Evolutionary conservation across 2,888 invertebrate genomes (phyloP).

Genomic region (Thereva nobilitata): DNA sequence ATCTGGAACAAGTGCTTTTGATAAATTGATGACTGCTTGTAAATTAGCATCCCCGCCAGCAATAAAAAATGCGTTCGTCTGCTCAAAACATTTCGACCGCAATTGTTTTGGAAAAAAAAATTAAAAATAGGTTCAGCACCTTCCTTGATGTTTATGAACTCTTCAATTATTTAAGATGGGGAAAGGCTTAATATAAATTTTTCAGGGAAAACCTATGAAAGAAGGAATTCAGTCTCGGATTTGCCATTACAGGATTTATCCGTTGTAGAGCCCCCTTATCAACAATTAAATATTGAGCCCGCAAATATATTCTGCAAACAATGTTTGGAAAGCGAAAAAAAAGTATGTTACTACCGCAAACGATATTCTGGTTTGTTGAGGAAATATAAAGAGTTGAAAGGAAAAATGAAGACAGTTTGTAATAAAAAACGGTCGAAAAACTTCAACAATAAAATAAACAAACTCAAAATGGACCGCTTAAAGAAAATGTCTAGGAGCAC

Average conservation of each 20-base stretch:
- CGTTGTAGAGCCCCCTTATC: neutral
- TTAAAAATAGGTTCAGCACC: neutral
- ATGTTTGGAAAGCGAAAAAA: conserved; percentile 22
- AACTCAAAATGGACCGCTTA: neutral
- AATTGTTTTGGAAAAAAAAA: neutral
- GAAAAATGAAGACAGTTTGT: conserved; percentile 1
- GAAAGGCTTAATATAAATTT: neutral
- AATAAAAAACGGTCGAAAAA: neutral
- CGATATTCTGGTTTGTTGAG: neutral
- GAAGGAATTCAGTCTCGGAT: too few relatives aligned
- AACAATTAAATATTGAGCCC: neutral
- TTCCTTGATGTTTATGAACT: too few relatives aligned
- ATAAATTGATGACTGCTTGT: neutral
- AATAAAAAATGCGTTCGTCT: neutral
- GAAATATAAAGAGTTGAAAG: conserved; percentile 3
- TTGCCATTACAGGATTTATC: neutral
- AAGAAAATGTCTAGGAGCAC: neutral
- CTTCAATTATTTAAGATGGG: too few relatives aligned
- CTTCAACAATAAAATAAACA: neutral
- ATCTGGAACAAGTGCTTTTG: neutral
- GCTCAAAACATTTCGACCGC: neutral
- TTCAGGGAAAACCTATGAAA: neutral
- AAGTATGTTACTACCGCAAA: conserved; percentile 1
- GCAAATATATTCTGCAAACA: neutral
- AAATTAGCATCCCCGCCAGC: neutral